Conservation (phyloP, 2,113 vertebrate genomes). For the Tympanuchus pallidicinctus region DNA sequence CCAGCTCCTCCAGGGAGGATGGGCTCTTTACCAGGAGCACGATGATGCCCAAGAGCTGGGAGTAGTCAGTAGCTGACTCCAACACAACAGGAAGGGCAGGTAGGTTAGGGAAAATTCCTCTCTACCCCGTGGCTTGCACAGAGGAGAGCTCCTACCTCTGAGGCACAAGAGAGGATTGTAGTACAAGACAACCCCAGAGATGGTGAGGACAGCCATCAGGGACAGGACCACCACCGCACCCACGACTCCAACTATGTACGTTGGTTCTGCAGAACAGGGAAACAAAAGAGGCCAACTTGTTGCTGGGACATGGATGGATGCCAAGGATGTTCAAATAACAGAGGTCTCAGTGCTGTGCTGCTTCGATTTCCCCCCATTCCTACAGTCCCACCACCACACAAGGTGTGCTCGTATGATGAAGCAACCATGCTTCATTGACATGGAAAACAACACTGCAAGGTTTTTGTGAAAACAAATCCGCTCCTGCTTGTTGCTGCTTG, state of each 20-base stretch:
- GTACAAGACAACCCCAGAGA: constrained; percentile 68
- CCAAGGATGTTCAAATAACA: neutral
- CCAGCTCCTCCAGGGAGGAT: neutral
- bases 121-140: neutral
- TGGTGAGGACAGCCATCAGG: constrained; percentile 66
- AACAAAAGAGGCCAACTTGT: neutral
- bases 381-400: neutral
- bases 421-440: rapidly evolving
- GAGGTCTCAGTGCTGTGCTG: neutral
- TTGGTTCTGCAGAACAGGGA: constrained; percentile 61
- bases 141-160: constrained; percentile 68
- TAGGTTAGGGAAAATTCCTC: neutral
- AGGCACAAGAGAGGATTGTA: constrained; percentile 75
- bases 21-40: neutral
- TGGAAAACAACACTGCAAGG: rapidly evolving
- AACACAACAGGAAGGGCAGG: neutral
- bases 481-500: neutral
- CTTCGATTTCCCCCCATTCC: neutral
- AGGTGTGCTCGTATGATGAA: neutral
- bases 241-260: constrained; percentile 70
- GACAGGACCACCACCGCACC: constrained; percentile 72
- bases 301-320: rapidly evolving
- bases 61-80: neutral
- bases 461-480: neutral
- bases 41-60: neutral